phyloP scores from a whole-genome alignment of 1,140 invertebrate species.

The Brachystomella parvula region DNA sequence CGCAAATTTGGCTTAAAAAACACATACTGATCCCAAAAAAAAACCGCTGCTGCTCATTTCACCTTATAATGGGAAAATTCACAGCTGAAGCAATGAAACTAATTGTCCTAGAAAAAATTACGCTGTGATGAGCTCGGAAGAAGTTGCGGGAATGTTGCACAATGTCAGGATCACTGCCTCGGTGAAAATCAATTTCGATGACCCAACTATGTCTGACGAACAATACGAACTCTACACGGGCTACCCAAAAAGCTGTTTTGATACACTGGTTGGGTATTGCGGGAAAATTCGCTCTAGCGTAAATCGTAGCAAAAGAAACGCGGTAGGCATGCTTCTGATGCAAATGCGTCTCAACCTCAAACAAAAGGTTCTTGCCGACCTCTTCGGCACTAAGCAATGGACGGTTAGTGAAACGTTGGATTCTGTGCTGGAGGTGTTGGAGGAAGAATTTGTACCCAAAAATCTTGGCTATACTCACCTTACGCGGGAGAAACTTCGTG shows the following conservation, averaged over 20 bases:
- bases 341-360: conserved; percentile 1
- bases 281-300: background rate
- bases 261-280: background rate
- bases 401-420: background rate
- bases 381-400: background rate
- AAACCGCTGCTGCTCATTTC: background rate
- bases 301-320: background rate
- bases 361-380: background rate
- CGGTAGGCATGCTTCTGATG: conserved; percentile 10
- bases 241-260: background rate
- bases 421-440: background rate
- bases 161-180: background rate
- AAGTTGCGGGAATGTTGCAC: too few species aligned
- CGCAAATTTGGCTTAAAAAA: background rate
- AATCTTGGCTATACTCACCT: conserved; percentile 15
- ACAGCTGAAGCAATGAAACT: background rate
- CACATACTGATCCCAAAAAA: background rate
- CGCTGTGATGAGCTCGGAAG: background rate
- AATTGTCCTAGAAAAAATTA: background rate
- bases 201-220: background rate
- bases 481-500: background rate
- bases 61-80: background rate
- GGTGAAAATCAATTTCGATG: background rate
- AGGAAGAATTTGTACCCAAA: conserved; percentile 10
- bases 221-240: background rate